Percentiles rank a stretch among this genome's conserved stretches.
phyloP scores from a whole-genome alignment of 2,888 invertebrate species.

The Molorchus minor region DNA sequence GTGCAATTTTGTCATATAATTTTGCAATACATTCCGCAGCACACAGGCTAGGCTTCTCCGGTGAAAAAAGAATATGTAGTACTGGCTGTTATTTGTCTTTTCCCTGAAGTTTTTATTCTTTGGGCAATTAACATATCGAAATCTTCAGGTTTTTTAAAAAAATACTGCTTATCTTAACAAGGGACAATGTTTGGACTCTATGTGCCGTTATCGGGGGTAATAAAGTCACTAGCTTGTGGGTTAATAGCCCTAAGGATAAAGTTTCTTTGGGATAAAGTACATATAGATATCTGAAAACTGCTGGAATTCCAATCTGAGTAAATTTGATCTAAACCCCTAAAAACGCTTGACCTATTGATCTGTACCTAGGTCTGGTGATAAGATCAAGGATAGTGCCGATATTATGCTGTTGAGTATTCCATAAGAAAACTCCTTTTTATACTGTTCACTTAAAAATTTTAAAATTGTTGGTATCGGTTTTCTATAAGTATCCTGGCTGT shows the following conservation, averaged over 20 bases:
- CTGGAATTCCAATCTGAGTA: background rate
- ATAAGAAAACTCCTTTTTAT: background rate
- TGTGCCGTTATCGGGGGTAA: background rate
- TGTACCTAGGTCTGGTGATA: background rate
- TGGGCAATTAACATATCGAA: background rate
- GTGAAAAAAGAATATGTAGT: background rate
- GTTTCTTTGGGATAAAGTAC: background rate
- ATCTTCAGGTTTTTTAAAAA: background rate
- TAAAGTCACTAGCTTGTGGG: background rate
- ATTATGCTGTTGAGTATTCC: background rate
- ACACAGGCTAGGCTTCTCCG: background rate
- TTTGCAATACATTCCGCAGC: background rate
- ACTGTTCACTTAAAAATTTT: background rate
- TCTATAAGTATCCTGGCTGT: background rate
- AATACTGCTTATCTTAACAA: background rate
- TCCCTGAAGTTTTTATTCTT: background rate
- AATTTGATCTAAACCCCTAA: background rate
- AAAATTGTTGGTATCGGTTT: background rate
- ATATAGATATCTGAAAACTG: no score
- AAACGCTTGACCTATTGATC: background rate
- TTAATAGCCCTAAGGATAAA: background rate
- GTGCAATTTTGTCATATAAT: background rate
- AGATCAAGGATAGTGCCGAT: background rate
- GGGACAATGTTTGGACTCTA: background rate
- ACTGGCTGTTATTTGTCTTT: background rate